phyloP scores from a whole-genome alignment of 1,140 invertebrate species.

The Holcopasites calliopsidis region DNA sequence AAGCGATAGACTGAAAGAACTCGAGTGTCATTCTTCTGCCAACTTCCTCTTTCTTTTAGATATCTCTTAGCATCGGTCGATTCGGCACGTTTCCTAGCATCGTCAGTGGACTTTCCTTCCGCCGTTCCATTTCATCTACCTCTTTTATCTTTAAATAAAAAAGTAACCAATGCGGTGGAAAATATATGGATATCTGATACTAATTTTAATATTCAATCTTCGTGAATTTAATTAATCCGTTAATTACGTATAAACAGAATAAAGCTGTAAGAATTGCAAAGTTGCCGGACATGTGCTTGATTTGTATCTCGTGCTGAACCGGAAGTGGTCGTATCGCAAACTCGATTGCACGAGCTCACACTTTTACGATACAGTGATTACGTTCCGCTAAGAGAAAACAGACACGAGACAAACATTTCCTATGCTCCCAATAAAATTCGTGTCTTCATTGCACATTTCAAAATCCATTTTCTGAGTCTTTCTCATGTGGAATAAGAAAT shows the following conservation, averaged over 20 bases:
- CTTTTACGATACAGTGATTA: conserved; percentile 36
- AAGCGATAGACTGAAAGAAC: conserved; percentile 44
- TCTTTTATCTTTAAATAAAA: too few relatives aligned
- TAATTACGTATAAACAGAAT: conserved; percentile 12
- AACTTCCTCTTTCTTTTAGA: conserved; percentile 34
- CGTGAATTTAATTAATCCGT: background rate
- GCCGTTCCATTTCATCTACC: too few relatives aligned
- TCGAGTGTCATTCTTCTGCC: conserved; percentile 48
- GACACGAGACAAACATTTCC: conserved; percentile 25
- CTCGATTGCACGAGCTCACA: conserved; percentile 40
- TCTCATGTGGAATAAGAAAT: too few relatives aligned
- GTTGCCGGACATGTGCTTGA: background rate
- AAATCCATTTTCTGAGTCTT: too few relatives aligned
- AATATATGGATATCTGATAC: too few relatives aligned
- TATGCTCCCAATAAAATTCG: background rate
- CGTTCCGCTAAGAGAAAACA: conserved; percentile 26
- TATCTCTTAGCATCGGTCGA: conserved; percentile 48
- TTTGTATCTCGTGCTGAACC: conserved; percentile 45
- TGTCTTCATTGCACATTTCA: background rate
- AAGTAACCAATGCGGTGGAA: too few relatives aligned
- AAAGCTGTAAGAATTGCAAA: conserved; percentile 16
- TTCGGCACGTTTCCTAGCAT: conserved; percentile 57
- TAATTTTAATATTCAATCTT: too few relatives aligned
- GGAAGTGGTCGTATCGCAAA: conserved; percentile 55
- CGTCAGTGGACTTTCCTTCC: conserved; percentile 25